phyloP scores from a whole-genome alignment of 2,113 vertebrate genomes.

The Toxotes chatareus region DNA sequence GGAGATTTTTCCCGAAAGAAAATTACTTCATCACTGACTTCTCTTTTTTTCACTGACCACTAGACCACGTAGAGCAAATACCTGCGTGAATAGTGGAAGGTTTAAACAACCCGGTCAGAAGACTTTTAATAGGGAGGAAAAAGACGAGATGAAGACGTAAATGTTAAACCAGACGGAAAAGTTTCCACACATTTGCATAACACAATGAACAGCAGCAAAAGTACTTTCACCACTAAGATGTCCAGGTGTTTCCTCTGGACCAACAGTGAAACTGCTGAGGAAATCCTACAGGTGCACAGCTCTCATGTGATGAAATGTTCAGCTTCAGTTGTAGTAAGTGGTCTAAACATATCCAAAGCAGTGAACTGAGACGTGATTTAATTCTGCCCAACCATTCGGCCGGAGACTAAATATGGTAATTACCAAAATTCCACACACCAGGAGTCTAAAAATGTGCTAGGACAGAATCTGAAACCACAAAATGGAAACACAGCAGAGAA shows the following conservation, averaged over 20 bases:
- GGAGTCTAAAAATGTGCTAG: slow-evolving; percentile 27
- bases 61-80: not conserved
- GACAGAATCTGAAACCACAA: slow-evolving; percentile 16
- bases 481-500: slow-evolving; percentile 36
- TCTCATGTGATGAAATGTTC: slow-evolving; percentile 41
- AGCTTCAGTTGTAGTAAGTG: slow-evolving; percentile 22
- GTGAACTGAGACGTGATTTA: slow-evolving; percentile 41
- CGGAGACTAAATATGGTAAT: slow-evolving; percentile 57
- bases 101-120: slow-evolving; percentile 2
- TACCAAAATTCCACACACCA: slow-evolving; percentile 42
- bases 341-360: slow-evolving; percentile 40
- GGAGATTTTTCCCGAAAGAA: not conserved
- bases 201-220: slow-evolving; percentile 16
- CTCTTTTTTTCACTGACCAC: not conserved
- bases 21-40: not conserved
- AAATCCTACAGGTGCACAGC: slow-evolving; percentile 38
- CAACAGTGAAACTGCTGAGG: slow-evolving; percentile 10
- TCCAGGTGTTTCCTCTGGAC: slow-evolving; percentile 54
- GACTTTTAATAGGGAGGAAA: not conserved
- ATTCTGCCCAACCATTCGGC: slow-evolving; percentile 20
- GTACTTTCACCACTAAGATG: slow-evolving; percentile 2
- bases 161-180: slow-evolving; percentile 24
- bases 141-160: slow-evolving; percentile 5
- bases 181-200: slow-evolving; percentile 41
- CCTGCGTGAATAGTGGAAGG: not conserved